Evolutionary conservation across 1,140 invertebrate genomes (phyloP).

Genomic region (Drosophila dunni): DNA sequence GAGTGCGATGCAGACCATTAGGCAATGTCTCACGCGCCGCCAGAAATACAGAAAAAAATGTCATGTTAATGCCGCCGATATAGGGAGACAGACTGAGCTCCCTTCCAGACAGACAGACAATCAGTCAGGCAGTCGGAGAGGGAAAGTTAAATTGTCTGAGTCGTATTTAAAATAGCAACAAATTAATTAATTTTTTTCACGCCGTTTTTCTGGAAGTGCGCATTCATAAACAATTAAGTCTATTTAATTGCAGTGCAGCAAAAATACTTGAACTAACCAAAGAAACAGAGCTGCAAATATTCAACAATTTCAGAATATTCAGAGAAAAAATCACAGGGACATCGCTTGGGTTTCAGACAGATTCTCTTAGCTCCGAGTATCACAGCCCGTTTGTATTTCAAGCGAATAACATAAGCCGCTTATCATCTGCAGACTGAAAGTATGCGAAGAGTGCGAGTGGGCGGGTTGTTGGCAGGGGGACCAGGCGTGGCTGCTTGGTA

Average conservation of each 20-base stretch:
- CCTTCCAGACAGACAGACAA: background rate
- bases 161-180: slow-evolving; percentile 77
- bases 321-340: background rate
- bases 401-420: slow-evolving; percentile 47
- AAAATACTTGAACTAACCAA: background rate
- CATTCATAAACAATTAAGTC: slow-evolving; percentile 80
- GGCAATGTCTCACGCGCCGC: slow-evolving; percentile 42
- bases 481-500: background rate
- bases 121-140: slow-evolving; percentile 4
- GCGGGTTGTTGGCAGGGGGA: background rate
- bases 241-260: slow-evolving; percentile 66
- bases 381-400: slow-evolving; percentile 42
- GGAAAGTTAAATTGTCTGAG: slow-evolving; percentile 73
- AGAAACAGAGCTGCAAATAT: background rate
- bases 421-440: slow-evolving; percentile 14
- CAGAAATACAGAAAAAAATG: background rate
- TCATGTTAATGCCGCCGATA: slow-evolving; percentile 4
- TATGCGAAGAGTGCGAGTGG: background rate
- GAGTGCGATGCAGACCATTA: slow-evolving; percentile 38
- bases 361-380: slow-evolving; percentile 1
- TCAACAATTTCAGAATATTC: slow-evolving; percentile 1
- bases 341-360: background rate
- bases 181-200: slow-evolving; percentile 80
- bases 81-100: slow-evolving; percentile 3
- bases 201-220: slow-evolving; percentile 61